Conservation (phyloP, 2,797 vertebrate species). For the Enoplosus armatus region DNA sequence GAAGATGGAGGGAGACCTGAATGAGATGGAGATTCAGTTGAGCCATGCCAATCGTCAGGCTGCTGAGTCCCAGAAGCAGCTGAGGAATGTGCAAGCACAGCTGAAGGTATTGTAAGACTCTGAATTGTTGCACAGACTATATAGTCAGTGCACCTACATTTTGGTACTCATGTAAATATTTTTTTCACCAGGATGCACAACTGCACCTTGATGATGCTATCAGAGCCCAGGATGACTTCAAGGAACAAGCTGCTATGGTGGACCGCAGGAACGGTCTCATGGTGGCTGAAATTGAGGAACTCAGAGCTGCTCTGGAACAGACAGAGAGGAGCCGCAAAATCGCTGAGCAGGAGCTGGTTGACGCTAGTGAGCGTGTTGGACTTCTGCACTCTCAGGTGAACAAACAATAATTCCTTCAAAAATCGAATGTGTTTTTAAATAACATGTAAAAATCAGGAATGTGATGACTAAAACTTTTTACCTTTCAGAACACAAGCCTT, state of each 20-base stretch:
- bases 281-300: constrained; percentile 90
- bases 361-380: constrained; percentile 87
- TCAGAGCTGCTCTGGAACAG: constrained; percentile 88
- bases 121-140: not conserved
- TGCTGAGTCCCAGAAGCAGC: constrained; percentile 90
- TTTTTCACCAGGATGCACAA: constrained; percentile 84
- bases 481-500: constrained; percentile 88
- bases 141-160: not conserved
- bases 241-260: constrained; percentile 90
- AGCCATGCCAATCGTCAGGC: constrained; percentile 89
- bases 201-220: constrained; percentile 89
- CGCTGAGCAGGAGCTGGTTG: constrained; percentile 90
- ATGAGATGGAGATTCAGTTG: constrained; percentile 92
- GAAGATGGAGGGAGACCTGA: constrained; percentile 92
- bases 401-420: not conserved
- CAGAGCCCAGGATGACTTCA: constrained; percentile 88
- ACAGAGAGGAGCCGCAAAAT: constrained; percentile 87
- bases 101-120: constrained; percentile 86
- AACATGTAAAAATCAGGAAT: too few species aligned
- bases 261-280: constrained; percentile 89
- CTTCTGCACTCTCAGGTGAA: constrained; percentile 85
- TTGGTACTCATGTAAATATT: not conserved
- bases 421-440: not conserved
- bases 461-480: not conserved
- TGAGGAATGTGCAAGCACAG: constrained; percentile 88